Evolutionary conservation across 2,113 vertebrate genomes (phyloP), one percentile per base, ranked within the genome.

Genomic region (Meriones unguiculatus): DNA sequence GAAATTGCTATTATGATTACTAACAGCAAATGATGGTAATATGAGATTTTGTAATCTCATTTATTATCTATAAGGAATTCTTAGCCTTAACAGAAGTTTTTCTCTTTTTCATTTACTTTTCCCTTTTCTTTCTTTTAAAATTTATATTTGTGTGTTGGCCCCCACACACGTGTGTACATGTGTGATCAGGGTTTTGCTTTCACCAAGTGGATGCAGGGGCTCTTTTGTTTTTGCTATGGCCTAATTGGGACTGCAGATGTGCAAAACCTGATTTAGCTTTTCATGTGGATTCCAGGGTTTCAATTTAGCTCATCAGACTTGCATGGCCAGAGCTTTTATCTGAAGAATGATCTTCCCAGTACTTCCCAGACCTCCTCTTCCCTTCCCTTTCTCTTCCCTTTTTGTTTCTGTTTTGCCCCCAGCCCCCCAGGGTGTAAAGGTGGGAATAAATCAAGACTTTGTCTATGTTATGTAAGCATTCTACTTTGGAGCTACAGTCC

Each of bases 31-130:
- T 87, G 98, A 98, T 73, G 28, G 85, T 78, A 98, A 99, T 59
- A 99, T 99, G 99, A 98, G 96, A 98, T 99, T 97, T 72, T 99
- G 72, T 98, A 99, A 95, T 99, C 99, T 7, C 96, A 96, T 89
- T 98, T 99, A 4, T 98, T 98, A 97, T 98, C 98, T 92, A 98
- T 99, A 98, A 99, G 99, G 97, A 99, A 99, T 98, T 99, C 28
- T 86, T 86, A 85, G 4, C 57, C n/a, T 11, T 41, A 14, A 64
- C 8, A 5, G 22, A 84, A 17, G 38, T 28, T 64, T 65, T 46
- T 85, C 24, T 64, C 17, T 84, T 46, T 28, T 18, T 65, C 1
- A 17, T 46, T 85, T 14, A 1, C 20, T 85, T 65, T 41, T 64
- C 24, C 24, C 28, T 64, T 64, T 41, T 41, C n/a, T 84, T 17